Evolutionary conservation across 2,888 invertebrate genomes (phyloP).

Genomic region (Cheilosia vernalis): DNA sequence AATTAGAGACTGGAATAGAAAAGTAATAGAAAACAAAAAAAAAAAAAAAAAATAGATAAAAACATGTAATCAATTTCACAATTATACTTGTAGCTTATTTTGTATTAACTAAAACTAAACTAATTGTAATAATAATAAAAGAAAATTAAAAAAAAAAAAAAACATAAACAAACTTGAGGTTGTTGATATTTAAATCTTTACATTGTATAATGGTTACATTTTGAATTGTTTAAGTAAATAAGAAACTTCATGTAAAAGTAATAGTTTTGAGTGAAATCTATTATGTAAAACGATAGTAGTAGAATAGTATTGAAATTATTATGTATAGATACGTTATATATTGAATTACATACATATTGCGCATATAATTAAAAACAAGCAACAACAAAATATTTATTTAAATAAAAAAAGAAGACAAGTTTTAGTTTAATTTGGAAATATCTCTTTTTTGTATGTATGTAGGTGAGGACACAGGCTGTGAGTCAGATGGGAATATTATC

Average conservation of each 20-base stretch:
- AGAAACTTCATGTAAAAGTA: conserved; percentile 36
- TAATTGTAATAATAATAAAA: conserved; percentile 2
- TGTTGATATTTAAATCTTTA: conserved; percentile 72
- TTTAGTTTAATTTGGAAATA: background rate
- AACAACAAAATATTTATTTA: background rate
- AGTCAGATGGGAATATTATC: background rate
- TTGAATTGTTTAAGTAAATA: conserved; percentile 27
- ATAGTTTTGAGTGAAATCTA: conserved; percentile 50
- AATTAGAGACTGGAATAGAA: conserved; percentile 71
- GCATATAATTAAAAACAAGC: conserved; percentile 33
- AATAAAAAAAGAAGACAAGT: background rate
- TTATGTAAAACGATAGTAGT: conserved; percentile 44
- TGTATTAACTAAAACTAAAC: conserved; percentile 29
- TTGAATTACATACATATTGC: conserved; percentile 56
- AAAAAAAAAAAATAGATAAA: conserved; percentile 24
- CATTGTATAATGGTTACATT: conserved; percentile 63
- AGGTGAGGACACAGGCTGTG: background rate
- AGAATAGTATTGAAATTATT: conserved; percentile 59
- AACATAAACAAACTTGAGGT: conserved; percentile 68
- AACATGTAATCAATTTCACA: conserved; percentile 44
- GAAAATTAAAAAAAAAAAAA: conserved; percentile 13
- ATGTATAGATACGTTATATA: conserved; percentile 64
- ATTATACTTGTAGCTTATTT: conserved; percentile 54
- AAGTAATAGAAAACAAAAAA: conserved; percentile 41
- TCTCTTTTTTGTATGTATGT: background rate